Percentiles rank a stretch among this genome's conserved stretches.
Conservation (phyloP, 2,888 invertebrate genomes). For the Ganaspis brasiliensis region DNA sequence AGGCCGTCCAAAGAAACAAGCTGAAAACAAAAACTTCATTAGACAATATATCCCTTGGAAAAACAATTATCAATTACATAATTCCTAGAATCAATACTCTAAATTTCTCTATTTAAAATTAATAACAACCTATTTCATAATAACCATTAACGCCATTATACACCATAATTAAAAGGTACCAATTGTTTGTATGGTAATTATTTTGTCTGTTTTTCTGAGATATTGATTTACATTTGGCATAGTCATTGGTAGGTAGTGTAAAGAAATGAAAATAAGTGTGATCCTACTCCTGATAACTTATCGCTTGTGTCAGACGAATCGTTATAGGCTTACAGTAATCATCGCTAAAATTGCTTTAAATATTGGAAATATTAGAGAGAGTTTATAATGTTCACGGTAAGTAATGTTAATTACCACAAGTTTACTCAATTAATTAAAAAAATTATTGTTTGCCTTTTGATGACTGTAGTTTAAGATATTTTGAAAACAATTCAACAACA, state of each 20-base stretch:
- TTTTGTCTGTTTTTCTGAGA: background rate
- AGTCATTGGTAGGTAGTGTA: background rate
- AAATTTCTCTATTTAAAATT: no score
- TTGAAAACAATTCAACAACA: background rate
- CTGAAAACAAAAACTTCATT: conserved; percentile 81
- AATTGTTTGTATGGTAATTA: no score
- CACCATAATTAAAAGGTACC: no score
- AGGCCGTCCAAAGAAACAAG: conserved; percentile 92
- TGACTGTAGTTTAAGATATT: background rate
- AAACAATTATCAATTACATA: no score
- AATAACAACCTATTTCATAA: no score
- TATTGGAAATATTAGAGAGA: background rate
- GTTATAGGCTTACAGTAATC: conserved; percentile 54
- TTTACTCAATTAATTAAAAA: background rate
- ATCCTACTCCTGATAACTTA: conserved; percentile 69
- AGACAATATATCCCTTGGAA: no score
- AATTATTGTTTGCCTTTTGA: background rate
- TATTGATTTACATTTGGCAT: background rate
- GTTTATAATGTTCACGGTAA: no score
- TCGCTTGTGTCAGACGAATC: conserved; percentile 48
- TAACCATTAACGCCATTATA: no score
- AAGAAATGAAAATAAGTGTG: conserved; percentile 71
- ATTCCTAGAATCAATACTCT: no score
- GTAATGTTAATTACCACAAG: background rate
- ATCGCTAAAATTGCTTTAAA: conserved; percentile 70